phyloP scores from a whole-genome alignment of 1,140 invertebrate genomes.

The Coelopa frigida region DNA sequence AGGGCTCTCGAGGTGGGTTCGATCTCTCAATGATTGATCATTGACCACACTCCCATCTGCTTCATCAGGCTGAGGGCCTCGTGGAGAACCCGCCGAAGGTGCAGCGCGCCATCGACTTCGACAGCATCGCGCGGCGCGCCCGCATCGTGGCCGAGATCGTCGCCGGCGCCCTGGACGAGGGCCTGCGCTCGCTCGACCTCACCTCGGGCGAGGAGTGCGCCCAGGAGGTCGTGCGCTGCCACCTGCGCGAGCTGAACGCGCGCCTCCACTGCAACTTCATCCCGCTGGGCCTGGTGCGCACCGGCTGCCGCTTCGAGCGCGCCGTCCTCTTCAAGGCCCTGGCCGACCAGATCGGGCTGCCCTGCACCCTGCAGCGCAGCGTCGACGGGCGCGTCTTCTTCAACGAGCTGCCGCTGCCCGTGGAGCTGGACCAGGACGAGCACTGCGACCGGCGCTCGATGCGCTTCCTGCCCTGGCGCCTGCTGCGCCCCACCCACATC shows the following conservation, averaged over 20 bases:
- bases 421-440: slow-evolving; percentile 32
- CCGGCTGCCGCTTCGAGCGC: slow-evolving; percentile 55
- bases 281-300: slow-evolving; percentile 52
- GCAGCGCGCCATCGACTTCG: slow-evolving; percentile 30
- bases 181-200: slow-evolving; percentile 26
- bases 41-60: not conserved
- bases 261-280: slow-evolving; percentile 46
- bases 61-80: slow-evolving; percentile 24
- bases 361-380: slow-evolving; percentile 50
- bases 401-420: slow-evolving; percentile 56
- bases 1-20: slow-evolving; percentile 24
- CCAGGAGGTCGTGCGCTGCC: slow-evolving; percentile 42
- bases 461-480: slow-evolving; percentile 47
- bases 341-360: slow-evolving; percentile 55
- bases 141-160: slow-evolving; percentile 32
- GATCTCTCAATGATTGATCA: too few relatives aligned
- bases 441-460: slow-evolving; percentile 37
- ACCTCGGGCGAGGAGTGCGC: slow-evolving; percentile 41
- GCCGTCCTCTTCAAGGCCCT: slow-evolving; percentile 60
- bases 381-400: slow-evolving; percentile 50
- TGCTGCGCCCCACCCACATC: slow-evolving; percentile 53
- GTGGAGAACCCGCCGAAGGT: slow-evolving; percentile 29
- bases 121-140: slow-evolving; percentile 28
- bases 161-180: slow-evolving; percentile 18
- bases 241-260: slow-evolving; percentile 41